Evolutionary conservation across 2,113 vertebrate genomes (phyloP).

Genomic region (Halichoeres trimaculatus): DNA sequence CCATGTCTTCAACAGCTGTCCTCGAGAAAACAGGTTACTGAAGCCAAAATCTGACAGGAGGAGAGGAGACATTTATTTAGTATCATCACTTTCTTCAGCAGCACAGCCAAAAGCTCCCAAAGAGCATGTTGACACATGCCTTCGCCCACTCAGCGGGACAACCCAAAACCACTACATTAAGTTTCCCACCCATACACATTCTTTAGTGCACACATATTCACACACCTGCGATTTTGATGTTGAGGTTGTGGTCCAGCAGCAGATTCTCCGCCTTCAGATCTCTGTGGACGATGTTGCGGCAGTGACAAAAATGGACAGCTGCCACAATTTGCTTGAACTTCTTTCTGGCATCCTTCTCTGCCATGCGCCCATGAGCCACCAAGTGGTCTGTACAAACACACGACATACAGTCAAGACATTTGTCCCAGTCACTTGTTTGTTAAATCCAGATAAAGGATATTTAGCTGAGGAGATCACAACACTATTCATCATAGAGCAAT

Average conservation of each 20-base stretch:
- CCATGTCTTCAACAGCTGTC: conserved; percentile 98
- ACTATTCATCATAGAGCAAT: background rate
- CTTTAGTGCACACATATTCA: background rate
- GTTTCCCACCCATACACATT: conserved; percentile 16
- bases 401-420: background rate
- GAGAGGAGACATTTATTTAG: conserved; percentile 7
- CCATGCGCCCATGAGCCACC: conserved; percentile 98
- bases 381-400: conserved; percentile 88
- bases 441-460: background rate
- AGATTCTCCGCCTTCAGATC: conserved; percentile 99
- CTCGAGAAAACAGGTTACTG: conserved; percentile 96
- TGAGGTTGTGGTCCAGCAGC: conserved; percentile 90
- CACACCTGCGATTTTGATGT: conserved; percentile 79
- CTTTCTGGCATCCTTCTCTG: conserved; percentile 95
- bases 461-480: background rate
- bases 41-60: conserved; percentile 92
- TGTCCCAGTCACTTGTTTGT: background rate
- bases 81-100: background rate
- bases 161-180: conserved; percentile 33
- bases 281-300: conserved; percentile 95
- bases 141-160: conserved; percentile 15
- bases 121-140: conserved; percentile 33
- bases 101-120: conserved; percentile 21
- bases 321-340: conserved; percentile 99
- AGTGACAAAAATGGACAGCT: conserved; percentile 98